Conservation (phyloP, 2,797 vertebrate genomes). For the Microctenopoma steveboyesi region DNA sequence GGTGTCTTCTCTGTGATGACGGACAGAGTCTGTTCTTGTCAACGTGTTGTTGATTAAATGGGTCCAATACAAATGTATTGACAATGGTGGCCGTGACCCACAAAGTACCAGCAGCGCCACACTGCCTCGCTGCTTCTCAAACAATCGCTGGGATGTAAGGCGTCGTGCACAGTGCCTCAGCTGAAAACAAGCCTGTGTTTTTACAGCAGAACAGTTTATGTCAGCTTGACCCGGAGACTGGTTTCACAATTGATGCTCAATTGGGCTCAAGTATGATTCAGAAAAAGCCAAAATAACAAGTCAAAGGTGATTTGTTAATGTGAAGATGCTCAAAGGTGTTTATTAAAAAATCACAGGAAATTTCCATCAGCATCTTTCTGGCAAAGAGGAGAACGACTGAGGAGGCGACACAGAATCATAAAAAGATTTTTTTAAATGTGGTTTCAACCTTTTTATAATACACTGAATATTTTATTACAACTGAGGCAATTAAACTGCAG, state of each 20-base stretch:
- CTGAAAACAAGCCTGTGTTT: not conserved
- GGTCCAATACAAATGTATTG: slow-evolving; percentile 51
- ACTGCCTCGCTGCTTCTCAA: slow-evolving; percentile 34
- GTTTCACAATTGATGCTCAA: slow-evolving; percentile 9
- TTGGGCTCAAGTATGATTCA: not conserved
- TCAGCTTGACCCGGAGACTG: slow-evolving; percentile 19
- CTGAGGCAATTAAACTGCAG: slow-evolving; percentile 41
- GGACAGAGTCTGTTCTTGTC: slow-evolving; percentile 33
- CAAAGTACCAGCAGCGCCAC: slow-evolving; percentile 35
- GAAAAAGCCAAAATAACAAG: slow-evolving; percentile 11
- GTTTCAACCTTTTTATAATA: slow-evolving; percentile 49
- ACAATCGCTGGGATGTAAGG: slow-evolving; percentile 41
- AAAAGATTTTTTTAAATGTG: slow-evolving; percentile 37
- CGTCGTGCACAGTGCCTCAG: not conserved
- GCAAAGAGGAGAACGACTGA: slow-evolving; percentile 1
- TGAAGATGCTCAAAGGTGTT: slow-evolving; percentile 16
- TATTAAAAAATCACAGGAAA: slow-evolving; percentile 31
- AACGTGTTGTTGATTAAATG: slow-evolving; percentile 61
- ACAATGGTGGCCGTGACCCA: slow-evolving; percentile 25
- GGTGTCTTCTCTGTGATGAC: slow-evolving; percentile 34
- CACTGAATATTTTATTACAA: slow-evolving; percentile 55
- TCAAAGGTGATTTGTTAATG: no score
- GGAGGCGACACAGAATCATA: slow-evolving; percentile 14
- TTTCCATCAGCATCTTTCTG: slow-evolving; percentile 45
- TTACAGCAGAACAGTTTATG: not conserved